phyloP scores from a whole-genome alignment of 92 coral and sea anemone species.

The Siderastrea radians region DNA sequence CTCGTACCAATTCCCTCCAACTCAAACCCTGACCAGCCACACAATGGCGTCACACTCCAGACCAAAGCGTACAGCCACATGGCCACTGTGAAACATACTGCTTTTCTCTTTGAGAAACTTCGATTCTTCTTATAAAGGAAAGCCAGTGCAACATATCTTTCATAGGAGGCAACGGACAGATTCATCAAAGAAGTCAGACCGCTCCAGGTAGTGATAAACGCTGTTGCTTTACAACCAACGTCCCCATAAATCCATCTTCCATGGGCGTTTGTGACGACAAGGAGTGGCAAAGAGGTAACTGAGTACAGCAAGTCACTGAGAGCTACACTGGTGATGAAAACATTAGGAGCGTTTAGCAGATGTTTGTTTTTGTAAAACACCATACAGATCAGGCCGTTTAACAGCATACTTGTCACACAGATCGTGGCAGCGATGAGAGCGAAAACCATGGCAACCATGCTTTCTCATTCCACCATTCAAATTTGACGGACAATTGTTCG shows the following conservation, averaged over 20 bases:
- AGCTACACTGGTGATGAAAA: slow-evolving; percentile 42
- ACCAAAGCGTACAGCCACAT: slow-evolving; percentile 59
- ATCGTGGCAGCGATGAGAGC: slow-evolving; percentile 33
- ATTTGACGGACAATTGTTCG: too few species aligned
- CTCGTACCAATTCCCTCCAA: slow-evolving; percentile 54
- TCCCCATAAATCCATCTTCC: slow-evolving; percentile 44
- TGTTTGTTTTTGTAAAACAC: slow-evolving; percentile 31
- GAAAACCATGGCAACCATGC: slow-evolving; percentile 31
- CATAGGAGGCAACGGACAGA: slow-evolving; percentile 42
- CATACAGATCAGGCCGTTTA: slow-evolving; percentile 44
- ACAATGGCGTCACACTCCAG: slow-evolving; percentile 45
- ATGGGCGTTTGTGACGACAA: slow-evolving; percentile 22
- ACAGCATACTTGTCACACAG: slow-evolving; percentile 7
- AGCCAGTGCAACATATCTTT: slow-evolving; percentile 38
- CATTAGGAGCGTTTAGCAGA: slow-evolving; percentile 37
- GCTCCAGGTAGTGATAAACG: slow-evolving; percentile 34
- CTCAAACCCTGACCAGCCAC: slow-evolving; percentile 58
- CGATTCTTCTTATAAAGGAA: slow-evolving; percentile 28
- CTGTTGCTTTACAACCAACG: slow-evolving; percentile 28
- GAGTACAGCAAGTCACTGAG: slow-evolving; percentile 36
- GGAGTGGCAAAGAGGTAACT: slow-evolving; percentile 17
- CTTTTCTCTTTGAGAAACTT: slow-evolving; percentile 27
- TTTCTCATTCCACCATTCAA: neutral
- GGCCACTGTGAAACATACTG: slow-evolving; percentile 18
- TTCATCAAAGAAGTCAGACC: slow-evolving; percentile 43